Percentiles rank a stretch among this genome's conserved stretches.
phyloP scores from a whole-genome alignment of 2,888 invertebrate species.

The Scaptomyza polygonia region DNA sequence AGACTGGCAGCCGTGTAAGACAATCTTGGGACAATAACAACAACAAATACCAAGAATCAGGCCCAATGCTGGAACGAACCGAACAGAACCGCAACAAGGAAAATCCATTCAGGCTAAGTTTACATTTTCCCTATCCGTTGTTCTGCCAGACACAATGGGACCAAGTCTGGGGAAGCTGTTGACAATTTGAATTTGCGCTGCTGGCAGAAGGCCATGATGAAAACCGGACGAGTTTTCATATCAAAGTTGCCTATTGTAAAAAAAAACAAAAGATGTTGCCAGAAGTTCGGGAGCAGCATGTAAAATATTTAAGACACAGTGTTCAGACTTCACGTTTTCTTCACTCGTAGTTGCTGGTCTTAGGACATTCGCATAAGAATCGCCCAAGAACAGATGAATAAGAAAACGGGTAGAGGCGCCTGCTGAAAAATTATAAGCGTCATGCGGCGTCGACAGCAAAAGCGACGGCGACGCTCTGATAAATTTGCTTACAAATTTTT shows the following conservation, averaged over 20 bases:
- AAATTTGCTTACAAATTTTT: slow-evolving; percentile 67
- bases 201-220: slow-evolving; percentile 31
- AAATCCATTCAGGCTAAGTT: slow-evolving; percentile 13
- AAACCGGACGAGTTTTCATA: slow-evolving; percentile 37
- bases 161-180: slow-evolving; percentile 62
- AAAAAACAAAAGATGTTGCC: slow-evolving; percentile 53
- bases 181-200: slow-evolving; percentile 60
- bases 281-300: slow-evolving; percentile 40
- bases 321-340: slow-evolving; percentile 50
- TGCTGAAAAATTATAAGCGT: slow-evolving; percentile 71
- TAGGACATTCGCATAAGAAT: slow-evolving; percentile 16
- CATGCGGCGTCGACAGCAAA: slow-evolving; percentile 56
- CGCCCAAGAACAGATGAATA: slow-evolving; percentile 18
- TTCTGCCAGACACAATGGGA: slow-evolving; percentile 57
- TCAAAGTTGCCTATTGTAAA: slow-evolving; percentile 37
- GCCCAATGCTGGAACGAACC: slow-evolving; percentile 5
- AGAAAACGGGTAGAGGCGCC: slow-evolving; percentile 27
- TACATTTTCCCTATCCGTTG: slow-evolving; percentile 10
- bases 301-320: slow-evolving; percentile 69
- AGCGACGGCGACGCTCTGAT: slow-evolving; percentile 48
- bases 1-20: slow-evolving; percentile 40
- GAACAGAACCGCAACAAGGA: slow-evolving; percentile 1
- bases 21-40: slow-evolving; percentile 11
- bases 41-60: slow-evolving; percentile 1
- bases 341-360: slow-evolving; percentile 8